Conservation (phyloP, 2,797 vertebrate species). For the Sarcoramphus papa region DNA sequence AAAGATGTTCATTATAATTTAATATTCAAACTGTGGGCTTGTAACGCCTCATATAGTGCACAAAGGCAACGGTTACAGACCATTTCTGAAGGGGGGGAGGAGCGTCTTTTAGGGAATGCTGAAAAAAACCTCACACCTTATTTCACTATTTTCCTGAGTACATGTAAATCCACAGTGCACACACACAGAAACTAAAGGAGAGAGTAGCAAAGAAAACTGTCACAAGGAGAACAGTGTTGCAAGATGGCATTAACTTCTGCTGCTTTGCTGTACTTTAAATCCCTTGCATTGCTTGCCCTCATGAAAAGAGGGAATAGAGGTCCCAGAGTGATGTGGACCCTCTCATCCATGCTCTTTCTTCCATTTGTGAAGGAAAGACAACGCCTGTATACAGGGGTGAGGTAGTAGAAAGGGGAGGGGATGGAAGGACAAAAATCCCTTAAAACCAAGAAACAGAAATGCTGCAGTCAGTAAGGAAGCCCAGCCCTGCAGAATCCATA, state of each 20-base stretch:
- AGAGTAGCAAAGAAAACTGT: not conserved
- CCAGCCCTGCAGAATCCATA: not conserved
- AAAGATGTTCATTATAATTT: not conserved
- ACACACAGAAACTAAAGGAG: not conserved
- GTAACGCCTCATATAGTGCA: not conserved
- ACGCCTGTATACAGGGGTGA: too few species aligned
- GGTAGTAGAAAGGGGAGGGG: not conserved
- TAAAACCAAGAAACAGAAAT: not conserved
- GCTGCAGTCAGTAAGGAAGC: not conserved
- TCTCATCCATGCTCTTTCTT: not conserved
- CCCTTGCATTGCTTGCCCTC: not conserved
- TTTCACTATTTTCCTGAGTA: not conserved
- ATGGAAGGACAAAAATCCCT: not conserved
- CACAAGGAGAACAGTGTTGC: not conserved
- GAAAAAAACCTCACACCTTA: not conserved
- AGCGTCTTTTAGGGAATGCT: not conserved
- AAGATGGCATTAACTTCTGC: not conserved
- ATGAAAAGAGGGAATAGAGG: not conserved
- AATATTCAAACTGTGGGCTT: not conserved
- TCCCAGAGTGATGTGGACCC: not conserved
- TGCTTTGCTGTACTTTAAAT: not conserved
- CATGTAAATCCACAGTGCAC: not conserved
- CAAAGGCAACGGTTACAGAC: not conserved
- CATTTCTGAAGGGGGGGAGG: not conserved
- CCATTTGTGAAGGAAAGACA: not conserved